These are phyloP conservation scores for Eptesicus fuscus DNA, from an alignment of 2,113 vertebrate species.

Conservation along the genomic window DNA sequence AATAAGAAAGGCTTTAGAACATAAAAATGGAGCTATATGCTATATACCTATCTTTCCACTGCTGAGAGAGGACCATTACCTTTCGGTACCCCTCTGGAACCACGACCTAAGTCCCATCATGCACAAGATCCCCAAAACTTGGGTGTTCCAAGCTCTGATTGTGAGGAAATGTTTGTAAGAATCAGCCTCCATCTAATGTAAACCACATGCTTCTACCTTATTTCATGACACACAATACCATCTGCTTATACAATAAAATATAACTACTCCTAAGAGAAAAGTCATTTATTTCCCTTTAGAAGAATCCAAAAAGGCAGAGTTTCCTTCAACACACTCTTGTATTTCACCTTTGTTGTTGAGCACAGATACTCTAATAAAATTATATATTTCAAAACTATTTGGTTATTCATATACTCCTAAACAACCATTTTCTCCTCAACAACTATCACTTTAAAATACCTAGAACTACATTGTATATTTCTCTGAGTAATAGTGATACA, in stretches of 20 bases:
- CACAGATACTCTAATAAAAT: not conserved
- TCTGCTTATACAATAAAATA: rapidly evolving
- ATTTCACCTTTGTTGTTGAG: not conserved
- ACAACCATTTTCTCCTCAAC: not conserved
- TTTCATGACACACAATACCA: not conserved
- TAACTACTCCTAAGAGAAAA: not conserved
- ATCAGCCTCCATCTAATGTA: not conserved
- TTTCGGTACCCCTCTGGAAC: not conserved
- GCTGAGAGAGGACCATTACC: not conserved
- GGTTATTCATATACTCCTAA: not conserved
- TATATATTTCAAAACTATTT: not conserved
- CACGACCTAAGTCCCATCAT: not conserved
- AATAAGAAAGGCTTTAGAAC: not conserved
- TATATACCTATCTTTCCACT: not conserved
- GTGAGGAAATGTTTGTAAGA: not conserved
- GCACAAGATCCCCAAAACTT: not conserved
- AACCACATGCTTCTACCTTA: not conserved
- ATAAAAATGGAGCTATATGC: not conserved
- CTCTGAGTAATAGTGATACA: not conserved
- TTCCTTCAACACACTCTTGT: not conserved
- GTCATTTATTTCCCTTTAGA: not conserved
- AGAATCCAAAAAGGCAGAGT: not conserved
- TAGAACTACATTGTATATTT: not conserved
- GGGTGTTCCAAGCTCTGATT: rapidly evolving
- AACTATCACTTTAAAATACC: not conserved